Conservation (phyloP, 2,113 vertebrate species). For the Pyxicephalus adspersus region DNA sequence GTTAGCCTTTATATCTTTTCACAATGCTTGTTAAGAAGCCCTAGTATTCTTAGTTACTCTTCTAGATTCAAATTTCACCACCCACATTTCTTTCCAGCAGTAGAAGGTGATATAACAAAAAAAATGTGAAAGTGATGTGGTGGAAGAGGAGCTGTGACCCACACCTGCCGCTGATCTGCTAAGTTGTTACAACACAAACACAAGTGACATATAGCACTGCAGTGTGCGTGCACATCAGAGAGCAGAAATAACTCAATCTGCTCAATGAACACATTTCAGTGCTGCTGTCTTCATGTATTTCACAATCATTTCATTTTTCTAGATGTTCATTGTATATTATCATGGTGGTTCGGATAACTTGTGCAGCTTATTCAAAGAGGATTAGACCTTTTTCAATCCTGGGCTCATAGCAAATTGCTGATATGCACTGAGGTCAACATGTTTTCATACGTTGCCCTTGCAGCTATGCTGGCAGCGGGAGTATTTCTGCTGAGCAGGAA, state of each 20-base stretch:
- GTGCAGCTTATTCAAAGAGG: too few relatives aligned
- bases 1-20: too few relatives aligned
- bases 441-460: too few relatives aligned
- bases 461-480: too few relatives aligned
- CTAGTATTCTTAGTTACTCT: background rate
- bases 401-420: too few relatives aligned
- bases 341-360: background rate
- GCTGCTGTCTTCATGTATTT: background rate
- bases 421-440: too few relatives aligned
- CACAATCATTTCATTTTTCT: background rate
- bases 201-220: background rate
- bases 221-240: background rate
- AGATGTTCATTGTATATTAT: background rate
- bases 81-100: constrained; percentile 28
- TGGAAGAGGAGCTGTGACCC: constrained; percentile 29
- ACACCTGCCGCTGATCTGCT: constrained; percentile 18
- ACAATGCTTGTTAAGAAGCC: too few relatives aligned
- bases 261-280: background rate
- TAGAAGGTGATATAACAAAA: constrained; percentile 37
- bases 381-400: too few relatives aligned
- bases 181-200: constrained; percentile 39
- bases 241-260: background rate
- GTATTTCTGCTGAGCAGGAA: too few relatives aligned
- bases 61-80: background rate
- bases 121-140: constrained; percentile 35